Conservation (phyloP, 2,888 invertebrate genomes). For the Lochmaea crataegi region DNA sequence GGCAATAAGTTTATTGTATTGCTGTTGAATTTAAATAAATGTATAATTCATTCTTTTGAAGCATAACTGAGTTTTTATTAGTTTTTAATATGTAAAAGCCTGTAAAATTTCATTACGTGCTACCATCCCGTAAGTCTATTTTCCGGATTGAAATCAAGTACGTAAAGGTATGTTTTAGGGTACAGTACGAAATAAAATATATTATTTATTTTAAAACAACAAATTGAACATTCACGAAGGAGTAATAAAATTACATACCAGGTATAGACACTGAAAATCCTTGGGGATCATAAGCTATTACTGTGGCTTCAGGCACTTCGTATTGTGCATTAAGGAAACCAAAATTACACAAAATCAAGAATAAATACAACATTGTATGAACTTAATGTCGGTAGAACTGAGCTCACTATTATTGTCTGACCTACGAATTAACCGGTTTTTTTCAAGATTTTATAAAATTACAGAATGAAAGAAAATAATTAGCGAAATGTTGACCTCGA, state of each 20-base stretch:
- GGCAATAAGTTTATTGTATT: too few relatives aligned
- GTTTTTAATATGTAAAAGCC: too few relatives aligned
- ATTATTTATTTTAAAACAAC: too few relatives aligned
- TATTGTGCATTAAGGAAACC: slow-evolving; percentile 45
- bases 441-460: neutral
- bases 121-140: too few relatives aligned
- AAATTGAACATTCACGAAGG: too few relatives aligned
- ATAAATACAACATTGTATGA: slow-evolving; percentile 3
- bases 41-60: too few relatives aligned
- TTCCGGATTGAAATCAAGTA: too few relatives aligned
- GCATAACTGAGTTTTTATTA: too few relatives aligned
- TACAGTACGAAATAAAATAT: too few relatives aligned
- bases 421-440: neutral
- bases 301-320: slow-evolving; percentile 68
- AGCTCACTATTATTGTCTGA: neutral
- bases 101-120: too few relatives aligned
- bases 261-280: slow-evolving; percentile 73
- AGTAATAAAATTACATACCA: slow-evolving; percentile 62
- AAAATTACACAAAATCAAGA: slow-evolving; percentile 24
- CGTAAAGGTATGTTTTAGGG: too few relatives aligned
- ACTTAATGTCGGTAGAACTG: neutral
- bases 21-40: too few relatives aligned
- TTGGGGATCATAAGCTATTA: slow-evolving; percentile 71
- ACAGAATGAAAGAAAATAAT: neutral
- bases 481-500: neutral